phyloP scores from a whole-genome alignment of 2,888 invertebrate genomes.

The Spatulosminthurus flaviceps region DNA sequence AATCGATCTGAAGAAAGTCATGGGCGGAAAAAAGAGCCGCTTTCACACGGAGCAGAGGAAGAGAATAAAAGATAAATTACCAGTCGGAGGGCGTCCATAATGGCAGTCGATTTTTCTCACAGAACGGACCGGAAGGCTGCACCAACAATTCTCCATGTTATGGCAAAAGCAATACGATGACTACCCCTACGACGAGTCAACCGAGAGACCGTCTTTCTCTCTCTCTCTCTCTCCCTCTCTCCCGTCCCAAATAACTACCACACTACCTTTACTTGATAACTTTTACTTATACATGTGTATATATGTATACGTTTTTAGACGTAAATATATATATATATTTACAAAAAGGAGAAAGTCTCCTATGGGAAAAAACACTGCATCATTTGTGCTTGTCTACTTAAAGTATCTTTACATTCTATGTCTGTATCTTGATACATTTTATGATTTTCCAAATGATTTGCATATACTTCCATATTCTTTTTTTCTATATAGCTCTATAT shows the following conservation, averaged over 20 bases:
- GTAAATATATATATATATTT: too few relatives aligned
- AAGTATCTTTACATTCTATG: too few relatives aligned
- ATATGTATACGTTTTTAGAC: too few relatives aligned
- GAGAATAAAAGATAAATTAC: slow-evolving; percentile 64
- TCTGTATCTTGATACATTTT: too few relatives aligned
- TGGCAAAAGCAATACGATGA: background rate
- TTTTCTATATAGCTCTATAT: too few relatives aligned
- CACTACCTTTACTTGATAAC: background rate
- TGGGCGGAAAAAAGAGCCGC: slow-evolving; percentile 53
- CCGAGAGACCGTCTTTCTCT: slow-evolving; percentile 18
- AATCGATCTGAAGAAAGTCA: slow-evolving; percentile 53
- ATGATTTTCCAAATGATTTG: too few relatives aligned
- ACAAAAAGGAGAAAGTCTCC: too few relatives aligned
- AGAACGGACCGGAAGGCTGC: slow-evolving; percentile 60
- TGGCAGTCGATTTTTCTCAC: slow-evolving; percentile 63
- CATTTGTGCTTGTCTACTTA: too few relatives aligned
- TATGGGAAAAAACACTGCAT: too few relatives aligned
- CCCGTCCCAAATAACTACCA: background rate
- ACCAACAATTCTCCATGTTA: slow-evolving; percentile 56
- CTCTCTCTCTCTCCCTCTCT: too few relatives aligned
- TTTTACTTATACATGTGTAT: too few relatives aligned
- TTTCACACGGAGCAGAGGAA: slow-evolving; percentile 57
- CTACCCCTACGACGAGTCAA: background rate
- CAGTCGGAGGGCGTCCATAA: slow-evolving; percentile 63
- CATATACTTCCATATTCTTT: too few relatives aligned